phyloP scores from a whole-genome alignment of 2,113 vertebrate species.

The Hemibates koningsi region DNA sequence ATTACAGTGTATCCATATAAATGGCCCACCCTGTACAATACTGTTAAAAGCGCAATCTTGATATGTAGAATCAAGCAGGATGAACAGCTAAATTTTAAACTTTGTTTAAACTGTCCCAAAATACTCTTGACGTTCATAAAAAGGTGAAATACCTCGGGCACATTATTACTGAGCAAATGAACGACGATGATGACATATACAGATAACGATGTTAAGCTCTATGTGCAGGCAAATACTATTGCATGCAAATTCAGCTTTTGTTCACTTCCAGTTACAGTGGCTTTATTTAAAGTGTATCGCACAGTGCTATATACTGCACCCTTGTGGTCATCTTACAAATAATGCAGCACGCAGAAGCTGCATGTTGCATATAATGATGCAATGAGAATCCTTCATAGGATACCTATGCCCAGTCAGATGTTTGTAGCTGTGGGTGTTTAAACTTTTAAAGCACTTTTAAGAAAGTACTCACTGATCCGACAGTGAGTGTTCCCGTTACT shows the following conservation, averaged over 20 bases:
- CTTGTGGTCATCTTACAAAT: neutral
- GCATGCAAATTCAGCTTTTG: neutral
- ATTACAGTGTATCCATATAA: neutral
- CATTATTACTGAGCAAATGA: neutral
- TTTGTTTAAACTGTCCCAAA: neutral
- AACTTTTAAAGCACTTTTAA: neutral
- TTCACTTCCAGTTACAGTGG: neutral
- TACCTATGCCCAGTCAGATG: neutral
- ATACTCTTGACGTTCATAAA: neutral
- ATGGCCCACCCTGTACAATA: neutral
- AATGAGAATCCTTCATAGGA: neutral
- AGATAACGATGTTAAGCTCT: neutral
- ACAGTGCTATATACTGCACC: rapidly evolving
- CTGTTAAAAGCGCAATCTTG: neutral
- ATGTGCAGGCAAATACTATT: neutral
- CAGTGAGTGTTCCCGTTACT: neutral
- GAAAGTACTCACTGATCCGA: neutral
- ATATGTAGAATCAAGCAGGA: neutral
- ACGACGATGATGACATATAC: neutral
- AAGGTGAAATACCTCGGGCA: neutral
- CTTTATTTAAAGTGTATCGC: neutral
- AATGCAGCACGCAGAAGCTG: neutral
- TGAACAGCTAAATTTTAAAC: neutral
- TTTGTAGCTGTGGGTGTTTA: neutral
- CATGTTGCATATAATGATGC: neutral